A percentile compares a stretch with the other conserved stretches of the same genome.
These are phyloP conservation scores for Chesias legatella DNA, from an alignment of 2,888 invertebrate species.

Conservation along the genomic window DNA sequence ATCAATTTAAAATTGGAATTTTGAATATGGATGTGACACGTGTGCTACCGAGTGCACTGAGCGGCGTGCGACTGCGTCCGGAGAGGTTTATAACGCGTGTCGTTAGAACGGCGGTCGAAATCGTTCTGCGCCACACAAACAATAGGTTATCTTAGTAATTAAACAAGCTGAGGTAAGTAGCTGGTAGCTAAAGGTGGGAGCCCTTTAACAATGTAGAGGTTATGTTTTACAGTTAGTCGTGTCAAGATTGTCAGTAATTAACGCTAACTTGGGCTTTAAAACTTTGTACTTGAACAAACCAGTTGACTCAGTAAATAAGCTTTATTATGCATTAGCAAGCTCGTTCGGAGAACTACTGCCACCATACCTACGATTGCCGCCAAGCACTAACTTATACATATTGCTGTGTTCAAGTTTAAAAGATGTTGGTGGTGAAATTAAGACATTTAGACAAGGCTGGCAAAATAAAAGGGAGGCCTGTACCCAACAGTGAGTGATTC, in stretches of 20 bases:
- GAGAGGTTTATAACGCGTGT: conserved; percentile 59
- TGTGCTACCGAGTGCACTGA: conserved; percentile 37
- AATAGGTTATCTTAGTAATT: conserved; percentile 60
- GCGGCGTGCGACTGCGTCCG: conserved; percentile 34
- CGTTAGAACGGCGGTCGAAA: conserved; percentile 53
- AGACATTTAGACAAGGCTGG: too few species aligned
- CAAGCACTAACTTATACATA: too few species aligned
- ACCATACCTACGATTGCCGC: too few species aligned
- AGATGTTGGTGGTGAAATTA: too few species aligned
- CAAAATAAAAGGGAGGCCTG: too few species aligned
- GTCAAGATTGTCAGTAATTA: conserved; percentile 26
- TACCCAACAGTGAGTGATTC: too few species aligned
- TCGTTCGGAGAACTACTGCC: too few species aligned
- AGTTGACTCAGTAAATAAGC: too few species aligned
- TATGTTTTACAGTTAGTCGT: conserved; percentile 30
- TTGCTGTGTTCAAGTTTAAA: too few species aligned
- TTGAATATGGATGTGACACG: conserved; percentile 16
- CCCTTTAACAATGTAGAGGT: conserved; percentile 40
- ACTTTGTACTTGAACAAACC: too few species aligned
- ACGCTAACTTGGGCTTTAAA: conserved; percentile 12
- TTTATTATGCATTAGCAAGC: too few species aligned
- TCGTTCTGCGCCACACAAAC: conserved; percentile 69
- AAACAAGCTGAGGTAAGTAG: conserved; percentile 36
- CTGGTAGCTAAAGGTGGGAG: conserved; percentile 63
- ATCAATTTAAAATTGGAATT: conserved; percentile 12